phyloP scores from a whole-genome alignment of 2,797 vertebrate species.

The Tamandua tetradactyla region DNA sequence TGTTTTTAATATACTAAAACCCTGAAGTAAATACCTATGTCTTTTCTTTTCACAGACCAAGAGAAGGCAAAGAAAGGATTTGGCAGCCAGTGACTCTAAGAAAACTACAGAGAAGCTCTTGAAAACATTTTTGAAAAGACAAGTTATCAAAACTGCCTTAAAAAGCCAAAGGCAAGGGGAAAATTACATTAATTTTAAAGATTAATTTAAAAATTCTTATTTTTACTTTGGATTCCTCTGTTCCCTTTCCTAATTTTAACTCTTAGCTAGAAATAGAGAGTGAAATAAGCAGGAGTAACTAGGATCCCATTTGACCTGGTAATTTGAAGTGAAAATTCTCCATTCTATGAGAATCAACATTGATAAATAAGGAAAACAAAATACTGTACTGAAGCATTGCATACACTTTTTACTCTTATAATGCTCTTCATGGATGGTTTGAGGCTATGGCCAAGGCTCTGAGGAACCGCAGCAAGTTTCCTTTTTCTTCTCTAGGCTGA shows the following conservation, averaged over 20 bases:
- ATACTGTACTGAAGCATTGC: fast-evolving
- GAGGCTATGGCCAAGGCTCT: neutral
- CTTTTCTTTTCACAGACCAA: slow-evolving; percentile 85
- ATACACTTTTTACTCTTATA: neutral
- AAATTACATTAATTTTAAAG: neutral
- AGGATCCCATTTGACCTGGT: neutral
- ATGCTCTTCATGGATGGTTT: fast-evolving
- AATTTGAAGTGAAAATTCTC: neutral
- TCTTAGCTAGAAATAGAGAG: neutral
- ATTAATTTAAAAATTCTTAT: neutral
- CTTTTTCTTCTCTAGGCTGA: neutral
- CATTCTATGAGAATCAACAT: neutral
- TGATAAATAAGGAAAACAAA: neutral
- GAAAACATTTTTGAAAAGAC: slow-evolving; percentile 95
- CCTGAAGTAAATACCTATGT: neutral
- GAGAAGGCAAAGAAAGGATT: slow-evolving; percentile 94
- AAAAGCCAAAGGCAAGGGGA: slow-evolving; percentile 84
- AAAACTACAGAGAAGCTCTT: slow-evolving; percentile 95
- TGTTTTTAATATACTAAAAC: neutral
- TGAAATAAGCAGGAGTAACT: neutral
- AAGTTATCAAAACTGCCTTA: slow-evolving; percentile 93
- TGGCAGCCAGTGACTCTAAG: slow-evolving; percentile 89
- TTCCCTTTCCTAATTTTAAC: neutral
- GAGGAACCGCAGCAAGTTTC: neutral
- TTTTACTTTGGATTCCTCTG: neutral